These are phyloP conservation scores for Ptychoptera albimana DNA, from an alignment of 2,888 invertebrate genomes.

Conservation along the genomic window DNA sequence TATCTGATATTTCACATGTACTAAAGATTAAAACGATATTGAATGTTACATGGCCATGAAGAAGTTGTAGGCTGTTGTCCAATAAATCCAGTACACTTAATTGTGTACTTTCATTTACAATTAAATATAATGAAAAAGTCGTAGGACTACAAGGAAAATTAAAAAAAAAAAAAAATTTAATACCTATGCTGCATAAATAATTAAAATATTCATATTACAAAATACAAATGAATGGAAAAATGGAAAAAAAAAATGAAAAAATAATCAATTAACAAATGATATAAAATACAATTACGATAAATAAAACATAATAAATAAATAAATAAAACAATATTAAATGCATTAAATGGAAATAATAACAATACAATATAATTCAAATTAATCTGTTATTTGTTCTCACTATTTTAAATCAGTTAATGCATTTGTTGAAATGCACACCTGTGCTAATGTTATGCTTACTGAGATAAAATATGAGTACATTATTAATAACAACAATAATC, in stretches of 20 bases:
- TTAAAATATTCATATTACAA: neutral
- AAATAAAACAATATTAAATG: neutral
- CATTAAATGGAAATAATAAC: neutral
- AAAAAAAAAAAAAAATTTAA: neutral
- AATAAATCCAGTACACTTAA: conserved; percentile 27
- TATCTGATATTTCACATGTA: conserved; percentile 1
- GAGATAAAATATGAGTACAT: too few species aligned
- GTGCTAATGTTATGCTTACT: too few species aligned
- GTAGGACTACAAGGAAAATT: conserved; percentile 9
- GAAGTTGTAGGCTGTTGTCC: conserved; percentile 29
- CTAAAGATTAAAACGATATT: conserved; percentile 2
- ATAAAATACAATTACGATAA: too few species aligned
- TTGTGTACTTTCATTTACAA: conserved; percentile 23
- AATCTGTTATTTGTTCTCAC: neutral
- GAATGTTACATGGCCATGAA: conserved; percentile 24
- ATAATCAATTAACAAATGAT: too few species aligned
- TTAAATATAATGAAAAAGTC: conserved; percentile 22
- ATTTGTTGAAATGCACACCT: too few species aligned
- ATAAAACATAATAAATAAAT: too few species aligned
- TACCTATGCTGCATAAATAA: neutral
- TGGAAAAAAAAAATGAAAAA: neutral
- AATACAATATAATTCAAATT: neutral
- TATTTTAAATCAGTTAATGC: too few species aligned
- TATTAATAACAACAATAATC: too few species aligned
- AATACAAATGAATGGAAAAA: neutral